Evolutionary conservation across 2,797 vertebrate species (phyloP), one percentile per base, ranked within the genome.

Genomic region (Sebastes matsubarae): DNA sequence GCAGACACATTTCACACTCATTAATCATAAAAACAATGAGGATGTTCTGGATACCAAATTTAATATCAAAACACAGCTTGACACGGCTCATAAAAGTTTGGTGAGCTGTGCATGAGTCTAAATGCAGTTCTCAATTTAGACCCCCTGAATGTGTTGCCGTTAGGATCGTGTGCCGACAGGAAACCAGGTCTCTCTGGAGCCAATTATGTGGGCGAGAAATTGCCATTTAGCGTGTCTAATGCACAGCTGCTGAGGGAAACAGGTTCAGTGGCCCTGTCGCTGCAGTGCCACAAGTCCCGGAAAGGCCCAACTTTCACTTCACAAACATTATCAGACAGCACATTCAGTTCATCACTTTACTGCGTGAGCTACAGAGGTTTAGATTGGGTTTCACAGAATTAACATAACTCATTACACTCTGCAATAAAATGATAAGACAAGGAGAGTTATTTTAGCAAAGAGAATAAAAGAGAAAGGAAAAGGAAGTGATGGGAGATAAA

Each of bases 181-280:
- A 91, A 91, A 86, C 61, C 77, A 63, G 85, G 90, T 92, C 92
- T 90, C 91, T 88, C 84, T 74, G 89, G 84, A 91, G 91, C 88
- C 92, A 93, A 94, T 94, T 94, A 95, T 25, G 82, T 80, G 77
- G 88, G 84, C 66, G 78, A 88, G 78, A 92, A 93, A 91, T 90
- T 91, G 87, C 85, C 80, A 90, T 94, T 94, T 93, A 92, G 92
- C 75, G 67, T 91, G 88, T 94, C 92, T 88, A 93, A 93, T 81
- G 84, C 89, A 85, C 89, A 93, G 90, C 89, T 93, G 92, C 91
- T 77, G 85, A 81, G 81, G 82, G 68, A 89, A 81, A 50, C 81
- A 63, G 34, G 82, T 85, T 90, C 84, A 77, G 72, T 22, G 50
- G 61, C 73, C 68, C 72, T 66, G 79, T 88, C 83, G 74, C 60